A percentile compares a stretch with the other conserved stretches of the same genome.
phyloP scores from a whole-genome alignment of 2,797 vertebrate genomes.

The Lophura swinhoii region DNA sequence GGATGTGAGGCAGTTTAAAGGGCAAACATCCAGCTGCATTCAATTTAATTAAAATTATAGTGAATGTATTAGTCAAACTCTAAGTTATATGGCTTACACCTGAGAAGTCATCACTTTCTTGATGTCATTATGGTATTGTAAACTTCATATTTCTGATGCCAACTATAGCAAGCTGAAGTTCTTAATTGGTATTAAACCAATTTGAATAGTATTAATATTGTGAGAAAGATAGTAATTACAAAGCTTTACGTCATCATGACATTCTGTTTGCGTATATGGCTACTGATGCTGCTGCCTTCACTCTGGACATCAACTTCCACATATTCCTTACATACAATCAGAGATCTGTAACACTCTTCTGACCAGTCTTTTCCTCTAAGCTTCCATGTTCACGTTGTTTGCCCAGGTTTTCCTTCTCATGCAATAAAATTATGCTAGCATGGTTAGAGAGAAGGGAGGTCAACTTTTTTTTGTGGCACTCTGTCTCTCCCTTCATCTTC shows the following conservation, averaged over 20 bases:
- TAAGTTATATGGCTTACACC: background rate
- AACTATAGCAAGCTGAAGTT: background rate
- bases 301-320: background rate
- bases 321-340: background rate
- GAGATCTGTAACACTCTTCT: background rate
- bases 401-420: background rate
- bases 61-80: background rate
- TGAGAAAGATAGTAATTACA: background rate
- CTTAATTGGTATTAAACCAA: background rate
- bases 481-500: background rate
- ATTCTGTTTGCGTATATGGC: background rate
- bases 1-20: background rate
- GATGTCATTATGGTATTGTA: background rate
- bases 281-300: background rate
- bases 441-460: background rate
- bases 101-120: background rate
- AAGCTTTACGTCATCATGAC: background rate
- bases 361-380: background rate
- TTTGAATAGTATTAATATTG: background rate
- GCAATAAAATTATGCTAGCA: background rate
- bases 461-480: background rate
- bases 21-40: background rate
- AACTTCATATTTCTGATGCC: background rate
- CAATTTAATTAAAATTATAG: background rate
- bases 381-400: rapidly evolving